Conservation (phyloP, 2,888 invertebrate species). For the Drosophila neotestacea region DNA sequence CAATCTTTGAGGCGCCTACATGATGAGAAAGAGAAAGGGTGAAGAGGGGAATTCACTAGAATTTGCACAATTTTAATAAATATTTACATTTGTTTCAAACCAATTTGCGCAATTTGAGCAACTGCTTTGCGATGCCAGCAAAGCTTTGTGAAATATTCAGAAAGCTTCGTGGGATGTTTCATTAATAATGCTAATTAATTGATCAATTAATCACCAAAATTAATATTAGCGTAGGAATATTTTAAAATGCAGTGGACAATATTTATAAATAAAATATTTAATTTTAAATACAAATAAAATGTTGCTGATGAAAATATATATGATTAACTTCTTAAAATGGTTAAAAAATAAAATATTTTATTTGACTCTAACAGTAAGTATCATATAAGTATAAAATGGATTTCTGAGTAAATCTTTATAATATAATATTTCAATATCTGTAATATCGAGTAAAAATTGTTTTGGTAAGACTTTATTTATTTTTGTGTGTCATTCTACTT, state of each 20-base stretch:
- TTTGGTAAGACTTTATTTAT: no score
- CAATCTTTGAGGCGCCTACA: slow-evolving; percentile 1
- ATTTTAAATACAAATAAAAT: no score
- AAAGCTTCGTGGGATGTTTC: slow-evolving; percentile 32
- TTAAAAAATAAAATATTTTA: no score
- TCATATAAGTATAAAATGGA: no score
- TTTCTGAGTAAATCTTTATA: no score
- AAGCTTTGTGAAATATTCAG: slow-evolving; percentile 43
- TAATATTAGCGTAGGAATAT: not conserved
- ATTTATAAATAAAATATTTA: not conserved
- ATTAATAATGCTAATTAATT: slow-evolving; percentile 8
- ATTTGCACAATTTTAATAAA: slow-evolving; percentile 79
- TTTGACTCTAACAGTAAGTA: no score
- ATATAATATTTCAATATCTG: no score
- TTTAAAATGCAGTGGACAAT: not conserved
- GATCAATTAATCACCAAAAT: not conserved
- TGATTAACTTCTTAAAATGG: no score
- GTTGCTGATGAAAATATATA: no score
- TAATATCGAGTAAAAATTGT: no score
- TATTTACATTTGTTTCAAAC: slow-evolving; percentile 80
- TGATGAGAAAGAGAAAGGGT: not conserved
- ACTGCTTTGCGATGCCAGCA: slow-evolving; percentile 53
- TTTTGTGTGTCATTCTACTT: no score
- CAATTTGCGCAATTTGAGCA: slow-evolving; percentile 79
- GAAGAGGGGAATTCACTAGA: slow-evolving; percentile 28